These are phyloP conservation scores for Okapia johnstoni DNA, from an alignment of 2,113 vertebrate species.

Conservation along the genomic window DNA sequence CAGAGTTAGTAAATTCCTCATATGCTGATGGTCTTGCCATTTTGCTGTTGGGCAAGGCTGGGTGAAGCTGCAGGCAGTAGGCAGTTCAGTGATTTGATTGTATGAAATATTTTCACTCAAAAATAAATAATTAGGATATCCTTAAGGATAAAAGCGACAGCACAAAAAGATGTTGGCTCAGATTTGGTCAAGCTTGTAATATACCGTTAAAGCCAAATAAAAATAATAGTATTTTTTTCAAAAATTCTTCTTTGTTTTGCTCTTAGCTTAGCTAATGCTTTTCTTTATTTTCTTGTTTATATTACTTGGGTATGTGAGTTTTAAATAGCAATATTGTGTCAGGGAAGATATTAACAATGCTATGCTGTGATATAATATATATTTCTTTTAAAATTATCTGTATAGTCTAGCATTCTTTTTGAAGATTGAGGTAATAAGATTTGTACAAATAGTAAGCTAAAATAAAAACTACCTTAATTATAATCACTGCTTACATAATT, in stretches of 20 bases:
- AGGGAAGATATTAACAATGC: neutral
- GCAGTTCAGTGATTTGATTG: neutral
- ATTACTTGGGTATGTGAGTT: neutral
- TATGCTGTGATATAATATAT: neutral
- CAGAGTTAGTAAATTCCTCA: neutral
- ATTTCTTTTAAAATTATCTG: neutral
- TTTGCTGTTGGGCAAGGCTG: neutral
- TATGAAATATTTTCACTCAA: constrained; percentile 20
- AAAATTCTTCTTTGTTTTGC: neutral
- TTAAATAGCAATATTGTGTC: neutral
- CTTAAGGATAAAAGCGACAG: neutral
- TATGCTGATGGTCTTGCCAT: neutral
- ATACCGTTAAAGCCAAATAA: neutral
- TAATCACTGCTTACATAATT: neutral
- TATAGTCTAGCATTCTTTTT: neutral
- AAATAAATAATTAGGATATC: constrained; percentile 22
- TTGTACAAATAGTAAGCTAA: neutral
- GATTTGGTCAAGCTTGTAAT: neutral
- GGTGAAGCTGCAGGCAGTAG: neutral
- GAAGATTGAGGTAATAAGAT: neutral
- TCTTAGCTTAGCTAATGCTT: neutral
- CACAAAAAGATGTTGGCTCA: neutral
- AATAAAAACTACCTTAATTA: neutral
- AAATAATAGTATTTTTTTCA: neutral
- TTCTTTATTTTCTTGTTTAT: neutral